phyloP scores from a whole-genome alignment of 2,888 invertebrate species.

The Spilosoma lubricipeda region DNA sequence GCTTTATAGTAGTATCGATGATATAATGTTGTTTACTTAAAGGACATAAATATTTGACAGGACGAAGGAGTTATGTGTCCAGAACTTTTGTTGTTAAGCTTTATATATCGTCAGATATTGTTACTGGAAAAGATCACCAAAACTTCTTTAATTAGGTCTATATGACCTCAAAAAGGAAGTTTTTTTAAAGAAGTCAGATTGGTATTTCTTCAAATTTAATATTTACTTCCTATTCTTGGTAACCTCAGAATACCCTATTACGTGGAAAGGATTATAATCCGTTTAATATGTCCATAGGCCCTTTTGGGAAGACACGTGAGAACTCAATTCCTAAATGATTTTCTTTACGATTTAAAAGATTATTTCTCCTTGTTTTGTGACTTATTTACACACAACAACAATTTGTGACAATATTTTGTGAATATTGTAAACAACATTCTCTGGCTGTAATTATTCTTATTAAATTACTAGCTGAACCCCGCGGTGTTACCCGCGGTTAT shows the following conservation, averaged over 20 bases:
- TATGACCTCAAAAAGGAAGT: background rate
- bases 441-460: too few species aligned
- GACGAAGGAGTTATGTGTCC: background rate
- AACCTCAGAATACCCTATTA: background rate
- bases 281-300: too few species aligned
- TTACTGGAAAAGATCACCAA: background rate
- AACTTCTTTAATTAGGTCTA: background rate
- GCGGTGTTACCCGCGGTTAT: too few species aligned
- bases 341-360: too few species aligned
- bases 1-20: conserved; percentile 5
- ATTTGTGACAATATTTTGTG: too few species aligned
- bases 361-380: too few species aligned
- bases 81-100: background rate
- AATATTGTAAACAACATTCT: too few species aligned
- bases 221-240: background rate
- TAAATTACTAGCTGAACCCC: too few species aligned
- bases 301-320: too few species aligned
- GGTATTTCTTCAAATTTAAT: background rate
- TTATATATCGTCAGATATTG: background rate
- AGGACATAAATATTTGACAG: conserved; percentile 1
- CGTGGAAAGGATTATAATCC: background rate
- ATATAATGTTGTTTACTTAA: background rate
- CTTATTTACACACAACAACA: too few species aligned
- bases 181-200: background rate
- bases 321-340: too few species aligned